A percentile compares a stretch with the other conserved stretches of the same genome.
These are phyloP conservation scores for Syngnathus floridae DNA, from an alignment of 2,113 vertebrate species.

Conservation along the genomic window DNA sequence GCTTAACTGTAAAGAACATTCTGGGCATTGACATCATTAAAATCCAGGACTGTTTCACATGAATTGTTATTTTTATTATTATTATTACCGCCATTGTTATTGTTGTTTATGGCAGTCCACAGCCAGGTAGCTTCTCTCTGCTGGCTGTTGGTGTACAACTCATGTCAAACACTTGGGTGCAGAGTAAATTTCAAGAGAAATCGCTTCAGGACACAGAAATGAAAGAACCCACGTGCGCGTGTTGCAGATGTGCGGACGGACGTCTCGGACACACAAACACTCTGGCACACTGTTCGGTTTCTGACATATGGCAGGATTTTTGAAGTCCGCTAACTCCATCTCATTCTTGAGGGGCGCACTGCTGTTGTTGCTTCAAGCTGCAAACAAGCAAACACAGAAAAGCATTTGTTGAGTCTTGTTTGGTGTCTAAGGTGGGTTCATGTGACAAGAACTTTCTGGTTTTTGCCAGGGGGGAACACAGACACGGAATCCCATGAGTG, in stretches of 20 bases:
- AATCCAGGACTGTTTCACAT: conserved; percentile 54
- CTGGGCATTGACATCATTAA: conserved; percentile 62
- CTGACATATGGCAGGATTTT: conserved; percentile 36
- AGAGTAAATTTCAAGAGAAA: conserved; percentile 42
- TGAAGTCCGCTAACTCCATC: conserved; percentile 34
- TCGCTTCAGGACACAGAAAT: conserved; percentile 38
- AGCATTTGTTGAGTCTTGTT: conserved; percentile 45
- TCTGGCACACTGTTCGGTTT: conserved; percentile 10
- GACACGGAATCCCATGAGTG: conserved; percentile 9
- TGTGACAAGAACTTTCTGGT: conserved; percentile 32
- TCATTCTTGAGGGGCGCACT: conserved; percentile 47
- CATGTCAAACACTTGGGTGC: conserved; percentile 46
- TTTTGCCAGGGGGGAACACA: conserved; percentile 32
- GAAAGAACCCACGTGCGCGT: conserved; percentile 25
- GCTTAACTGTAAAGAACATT: conserved; percentile 41
- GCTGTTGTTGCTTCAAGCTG: conserved; percentile 70
- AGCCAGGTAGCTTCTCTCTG: conserved; percentile 19
- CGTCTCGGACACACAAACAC: conserved; percentile 9
- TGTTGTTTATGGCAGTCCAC: conserved; percentile 35
- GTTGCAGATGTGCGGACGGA: conserved; percentile 14
- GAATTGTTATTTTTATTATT: not conserved
- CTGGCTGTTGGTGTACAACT: conserved; percentile 31
- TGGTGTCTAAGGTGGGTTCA: conserved; percentile 21
- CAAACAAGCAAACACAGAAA: conserved; percentile 48
- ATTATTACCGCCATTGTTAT: not conserved